Conservation (phyloP, 2,113 vertebrate species). For the Hylia prasina region DNA sequence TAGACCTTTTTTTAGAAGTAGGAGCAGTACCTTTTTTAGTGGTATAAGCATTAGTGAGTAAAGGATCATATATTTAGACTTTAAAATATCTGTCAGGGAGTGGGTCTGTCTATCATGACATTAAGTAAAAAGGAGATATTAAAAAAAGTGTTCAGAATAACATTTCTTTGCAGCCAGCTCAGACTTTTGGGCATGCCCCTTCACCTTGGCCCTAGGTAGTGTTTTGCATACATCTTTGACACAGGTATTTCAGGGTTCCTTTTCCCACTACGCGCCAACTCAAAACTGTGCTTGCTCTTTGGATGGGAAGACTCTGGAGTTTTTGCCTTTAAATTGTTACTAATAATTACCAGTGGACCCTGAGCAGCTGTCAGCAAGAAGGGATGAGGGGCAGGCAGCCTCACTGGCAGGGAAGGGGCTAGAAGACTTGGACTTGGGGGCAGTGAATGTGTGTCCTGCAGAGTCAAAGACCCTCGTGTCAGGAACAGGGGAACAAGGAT, state of each 20-base stretch:
- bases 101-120: background rate
- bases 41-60: background rate
- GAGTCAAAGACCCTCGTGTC: background rate
- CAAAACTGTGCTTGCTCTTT: background rate
- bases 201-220: background rate
- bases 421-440: background rate
- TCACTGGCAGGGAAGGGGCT: background rate
- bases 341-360: background rate
- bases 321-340: background rate
- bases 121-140: background rate
- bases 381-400: background rate
- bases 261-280: background rate
- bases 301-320: background rate
- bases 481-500: background rate
- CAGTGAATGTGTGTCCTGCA: background rate
- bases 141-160: background rate
- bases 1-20: background rate
- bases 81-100: background rate
- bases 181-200: rapidly evolving
- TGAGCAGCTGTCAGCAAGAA: background rate
- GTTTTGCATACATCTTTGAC: background rate
- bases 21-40: background rate
- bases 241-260: background rate
- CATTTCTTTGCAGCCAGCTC: background rate
- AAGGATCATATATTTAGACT: background rate